Conservation (phyloP, 2,888 invertebrate species). For the Meta bourneti region DNA sequence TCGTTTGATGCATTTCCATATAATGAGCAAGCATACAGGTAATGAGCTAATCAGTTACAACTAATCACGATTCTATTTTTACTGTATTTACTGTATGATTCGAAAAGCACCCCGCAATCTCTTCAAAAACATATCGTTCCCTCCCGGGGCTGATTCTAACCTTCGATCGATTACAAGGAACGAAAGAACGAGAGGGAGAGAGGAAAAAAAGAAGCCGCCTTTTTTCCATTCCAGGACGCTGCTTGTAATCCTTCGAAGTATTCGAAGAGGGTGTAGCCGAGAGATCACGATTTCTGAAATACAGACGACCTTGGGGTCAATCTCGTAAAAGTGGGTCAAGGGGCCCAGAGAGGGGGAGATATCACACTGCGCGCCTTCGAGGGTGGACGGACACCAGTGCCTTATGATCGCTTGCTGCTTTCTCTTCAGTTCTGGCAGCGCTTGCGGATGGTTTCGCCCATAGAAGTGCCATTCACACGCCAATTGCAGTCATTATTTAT, state of each 20-base stretch:
- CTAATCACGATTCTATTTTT: not conserved
- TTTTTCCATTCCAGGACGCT: not conserved
- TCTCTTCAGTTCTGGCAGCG: too few species aligned
- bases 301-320: slow-evolving; percentile 56
- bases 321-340: slow-evolving; percentile 64
- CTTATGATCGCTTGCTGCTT: too few species aligned
- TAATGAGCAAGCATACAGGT: too few species aligned
- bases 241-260: not conserved
- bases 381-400: not conserved
- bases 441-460: too few species aligned
- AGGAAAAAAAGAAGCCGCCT: not conserved
- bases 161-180: not conserved
- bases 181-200: not conserved
- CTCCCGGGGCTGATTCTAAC: not conserved
- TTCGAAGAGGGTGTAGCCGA: slow-evolving; percentile 31
- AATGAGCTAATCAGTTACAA: not conserved
- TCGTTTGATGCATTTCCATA: too few species aligned
- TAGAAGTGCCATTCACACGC: too few species aligned
- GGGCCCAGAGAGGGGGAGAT: slow-evolving; percentile 39
- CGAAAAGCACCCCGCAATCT: not conserved
- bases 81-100: not conserved
- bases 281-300: slow-evolving; percentile 60
- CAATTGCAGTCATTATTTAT: not conserved
- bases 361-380: not conserved
- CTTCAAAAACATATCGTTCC: not conserved